Conservation (phyloP, 2,113 vertebrate genomes). For the Apodemus speciosus region DNA sequence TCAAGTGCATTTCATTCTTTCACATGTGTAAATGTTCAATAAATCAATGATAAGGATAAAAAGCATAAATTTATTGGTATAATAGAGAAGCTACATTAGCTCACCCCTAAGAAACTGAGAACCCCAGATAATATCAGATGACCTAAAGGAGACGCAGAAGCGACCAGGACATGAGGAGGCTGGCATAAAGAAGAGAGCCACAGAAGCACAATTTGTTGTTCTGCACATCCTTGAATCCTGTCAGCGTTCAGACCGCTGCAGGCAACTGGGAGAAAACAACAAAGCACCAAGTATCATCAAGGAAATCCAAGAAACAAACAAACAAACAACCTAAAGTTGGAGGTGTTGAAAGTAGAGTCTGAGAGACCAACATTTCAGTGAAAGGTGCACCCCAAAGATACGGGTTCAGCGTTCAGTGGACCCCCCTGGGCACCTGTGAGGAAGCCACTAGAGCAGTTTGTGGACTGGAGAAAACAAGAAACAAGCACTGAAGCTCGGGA, state of each 20-base stretch:
- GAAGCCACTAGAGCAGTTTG: background rate
- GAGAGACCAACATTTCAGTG: background rate
- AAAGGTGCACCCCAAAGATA: too few relatives aligned
- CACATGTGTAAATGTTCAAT: background rate
- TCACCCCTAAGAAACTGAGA: background rate
- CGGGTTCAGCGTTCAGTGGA: background rate
- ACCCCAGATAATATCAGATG: background rate
- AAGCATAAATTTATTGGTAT: background rate
- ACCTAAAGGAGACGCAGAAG: background rate
- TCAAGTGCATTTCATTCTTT: background rate
- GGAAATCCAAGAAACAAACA: background rate
- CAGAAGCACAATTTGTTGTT: background rate
- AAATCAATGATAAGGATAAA: constrained; percentile 33
- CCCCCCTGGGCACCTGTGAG: background rate
- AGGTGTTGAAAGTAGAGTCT: background rate
- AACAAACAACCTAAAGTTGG: background rate
- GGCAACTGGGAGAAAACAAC: background rate
- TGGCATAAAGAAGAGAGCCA: background rate
- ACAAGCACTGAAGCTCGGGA: background rate
- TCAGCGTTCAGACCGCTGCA: background rate
- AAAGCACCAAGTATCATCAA: background rate
- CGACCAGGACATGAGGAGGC: background rate
- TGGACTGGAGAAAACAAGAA: background rate
- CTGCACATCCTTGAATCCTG: background rate
- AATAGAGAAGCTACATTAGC: background rate